Base-by-base conservation (phyloP, 2,888 invertebrate species). In the Drosophila neonasuta region DNA sequence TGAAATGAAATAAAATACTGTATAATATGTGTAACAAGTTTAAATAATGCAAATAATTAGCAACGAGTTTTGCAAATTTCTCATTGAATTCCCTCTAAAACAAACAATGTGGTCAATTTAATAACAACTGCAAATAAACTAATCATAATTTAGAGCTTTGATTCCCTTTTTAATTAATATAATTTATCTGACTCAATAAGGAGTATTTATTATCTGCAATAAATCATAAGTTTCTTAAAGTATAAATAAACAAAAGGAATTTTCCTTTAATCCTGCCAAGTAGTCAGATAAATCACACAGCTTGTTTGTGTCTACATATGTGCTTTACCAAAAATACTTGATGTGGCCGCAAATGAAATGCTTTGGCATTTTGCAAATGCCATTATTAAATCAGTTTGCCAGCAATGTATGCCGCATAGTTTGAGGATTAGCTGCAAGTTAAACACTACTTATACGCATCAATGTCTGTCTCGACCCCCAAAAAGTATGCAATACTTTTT, bases 1-100 rank as follows among this genome's bases (percentile, higher is more conserved):
- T 63, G 1, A 52, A 59, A 55, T 55, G 46, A 50, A 44, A 59
- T 56, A 24, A 51, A 41, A 44, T 46, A 15, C 34, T 49, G 46
- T 6, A 13, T 30, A 30, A 30, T 36, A 36, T n/a, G n/a, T 9
- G 32, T 41, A 48, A 57, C 32, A 29, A 13, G 8, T 45, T 67
- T 6, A 34, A 55, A 49, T 48, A 49, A 49, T 44, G 30, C n/a
- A 46, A 57, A 41, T 60, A 74, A 74, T 62, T 58, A 32, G 54
- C 34, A 13, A 9, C 15, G n/a, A 10, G 45, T 69, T 64, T 70
- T 55, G 34, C 46, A 20, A 8, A 36, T n/a, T 30, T 42, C 10
- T 20, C 41, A 58, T 20, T 29, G n/a, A 39, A 17, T 41, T 8
- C 9, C 17, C 5, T 15, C 1, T 29, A 24, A 24, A 15, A 17